phyloP scores from a whole-genome alignment of 2,888 invertebrate genomes.

The Cheilosia grossa region DNA sequence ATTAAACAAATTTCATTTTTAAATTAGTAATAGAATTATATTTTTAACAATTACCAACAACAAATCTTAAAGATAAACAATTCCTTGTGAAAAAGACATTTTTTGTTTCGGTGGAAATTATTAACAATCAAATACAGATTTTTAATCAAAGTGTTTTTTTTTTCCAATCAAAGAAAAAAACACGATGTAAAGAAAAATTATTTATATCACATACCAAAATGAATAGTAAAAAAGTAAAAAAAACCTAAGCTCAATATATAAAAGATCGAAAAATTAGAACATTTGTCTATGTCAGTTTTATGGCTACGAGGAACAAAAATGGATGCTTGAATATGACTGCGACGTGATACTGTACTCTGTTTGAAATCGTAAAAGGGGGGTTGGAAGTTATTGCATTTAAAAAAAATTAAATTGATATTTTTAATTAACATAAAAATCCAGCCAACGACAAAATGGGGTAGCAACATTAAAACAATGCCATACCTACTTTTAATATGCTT shows the following conservation, averaged over 20 bases:
- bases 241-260: slow-evolving; percentile 60
- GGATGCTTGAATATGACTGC: slow-evolving; percentile 38
- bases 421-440: not conserved
- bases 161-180: slow-evolving; percentile 47
- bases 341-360: slow-evolving; percentile 71
- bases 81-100: slow-evolving; percentile 67
- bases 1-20: slow-evolving; percentile 44
- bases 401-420: not conserved
- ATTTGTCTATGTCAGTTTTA: slow-evolving; percentile 78
- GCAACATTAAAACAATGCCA: too few relatives aligned
- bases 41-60: slow-evolving; percentile 58
- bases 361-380: slow-evolving; percentile 52
- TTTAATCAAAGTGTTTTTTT: slow-evolving; percentile 45
- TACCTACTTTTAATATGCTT: too few relatives aligned
- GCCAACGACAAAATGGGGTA: too few relatives aligned
- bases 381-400: slow-evolving; percentile 19
- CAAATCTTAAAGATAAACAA: slow-evolving; percentile 46
- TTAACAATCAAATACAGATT: slow-evolving; percentile 43
- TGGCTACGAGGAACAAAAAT: slow-evolving; percentile 52
- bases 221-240: slow-evolving; percentile 15
- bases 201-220: slow-evolving; percentile 59
- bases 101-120: slow-evolving; percentile 33
- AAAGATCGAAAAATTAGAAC: slow-evolving; percentile 75
- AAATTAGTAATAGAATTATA: slow-evolving; percentile 49
- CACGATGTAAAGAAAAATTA: slow-evolving; percentile 56